Conservation (phyloP, 1,140 invertebrate genomes). For the Teleopsis dalmanni region DNA sequence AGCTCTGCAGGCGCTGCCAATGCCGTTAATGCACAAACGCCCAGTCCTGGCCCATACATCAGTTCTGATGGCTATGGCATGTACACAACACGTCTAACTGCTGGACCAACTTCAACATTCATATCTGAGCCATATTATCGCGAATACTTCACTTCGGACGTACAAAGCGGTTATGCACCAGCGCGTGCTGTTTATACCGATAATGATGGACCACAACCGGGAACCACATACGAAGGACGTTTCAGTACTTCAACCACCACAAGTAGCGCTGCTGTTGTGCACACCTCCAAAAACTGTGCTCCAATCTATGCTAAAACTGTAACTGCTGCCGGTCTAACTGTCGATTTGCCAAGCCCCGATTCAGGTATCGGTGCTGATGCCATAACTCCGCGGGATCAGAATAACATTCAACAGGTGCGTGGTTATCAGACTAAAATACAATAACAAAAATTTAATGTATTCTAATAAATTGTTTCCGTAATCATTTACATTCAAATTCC, state of each 20-base stretch:
- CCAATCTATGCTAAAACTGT: conserved; percentile 41
- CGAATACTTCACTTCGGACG: conserved; percentile 40
- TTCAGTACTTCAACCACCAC: conserved; percentile 31
- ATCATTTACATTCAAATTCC: no score
- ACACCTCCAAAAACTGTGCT: conserved; percentile 19
- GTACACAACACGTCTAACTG: conserved; percentile 24
- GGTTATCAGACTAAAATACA: no score
- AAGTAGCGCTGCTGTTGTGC: conserved; percentile 14
- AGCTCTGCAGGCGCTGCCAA: conserved; percentile 15
- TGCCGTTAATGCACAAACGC: conserved; percentile 29
- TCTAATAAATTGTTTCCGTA: no score
- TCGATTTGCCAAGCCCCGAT: conserved; percentile 86
- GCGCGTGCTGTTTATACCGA: conserved; percentile 29
- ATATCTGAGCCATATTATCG: conserved; percentile 42
- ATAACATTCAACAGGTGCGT: conserved; percentile 77
- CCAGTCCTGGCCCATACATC: conserved; percentile 42
- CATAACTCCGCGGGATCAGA: conserved; percentile 81
- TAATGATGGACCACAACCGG: conserved; percentile 21
- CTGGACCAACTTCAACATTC: conserved; percentile 28
- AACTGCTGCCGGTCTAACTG: conserved; percentile 67
- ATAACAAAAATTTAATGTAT: no score
- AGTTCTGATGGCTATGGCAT: conserved; percentile 40
- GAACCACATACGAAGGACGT: conserved; percentile 39
- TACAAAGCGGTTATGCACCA: conserved; percentile 36
- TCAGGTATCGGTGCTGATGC: conserved; percentile 85